Percentiles rank a stretch among this genome's conserved stretches.
phyloP scores from a whole-genome alignment of 2,888 invertebrate species.

The Brenthis daphne region DNA sequence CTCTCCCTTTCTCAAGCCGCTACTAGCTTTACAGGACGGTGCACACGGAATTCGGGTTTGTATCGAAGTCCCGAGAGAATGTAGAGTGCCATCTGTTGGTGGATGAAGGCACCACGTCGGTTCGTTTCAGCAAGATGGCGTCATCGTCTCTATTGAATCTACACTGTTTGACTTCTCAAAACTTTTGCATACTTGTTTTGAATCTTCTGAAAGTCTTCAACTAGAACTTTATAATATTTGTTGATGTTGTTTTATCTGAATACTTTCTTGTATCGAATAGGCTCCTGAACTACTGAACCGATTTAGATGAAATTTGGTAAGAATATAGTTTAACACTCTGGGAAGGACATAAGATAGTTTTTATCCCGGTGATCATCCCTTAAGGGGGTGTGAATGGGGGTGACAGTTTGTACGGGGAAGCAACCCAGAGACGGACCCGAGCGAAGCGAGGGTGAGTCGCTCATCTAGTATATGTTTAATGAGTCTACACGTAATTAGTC shows the following conservation, averaged over 20 bases:
- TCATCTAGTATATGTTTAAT: too few relatives aligned
- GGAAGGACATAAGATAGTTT: too few relatives aligned
- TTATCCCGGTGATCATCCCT: too few relatives aligned
- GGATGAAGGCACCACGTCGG: slow-evolving; percentile 50
- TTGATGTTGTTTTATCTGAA: not conserved
- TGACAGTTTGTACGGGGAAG: too few relatives aligned
- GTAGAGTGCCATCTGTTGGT: slow-evolving; percentile 59
- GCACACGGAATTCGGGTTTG: slow-evolving; percentile 67
- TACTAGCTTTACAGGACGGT: slow-evolving; percentile 73
- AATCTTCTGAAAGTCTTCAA: slow-evolving; percentile 2
- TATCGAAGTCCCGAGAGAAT: slow-evolving; percentile 58
- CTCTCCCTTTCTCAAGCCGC: slow-evolving; percentile 74
- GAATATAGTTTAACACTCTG: too few relatives aligned
- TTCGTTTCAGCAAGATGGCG: slow-evolving; percentile 66
- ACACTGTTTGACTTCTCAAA: slow-evolving; percentile 25
- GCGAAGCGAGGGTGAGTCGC: too few relatives aligned
- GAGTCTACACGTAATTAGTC: too few relatives aligned
- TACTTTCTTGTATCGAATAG: not conserved
- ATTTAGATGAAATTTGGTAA: too few relatives aligned
- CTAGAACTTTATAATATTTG: not conserved
- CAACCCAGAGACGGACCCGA: too few relatives aligned
- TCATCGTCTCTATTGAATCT: slow-evolving; percentile 47
- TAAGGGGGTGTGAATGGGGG: too few relatives aligned
- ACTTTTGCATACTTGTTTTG: slow-evolving; percentile 22
- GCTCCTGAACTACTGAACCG: too few relatives aligned